Evolutionary conservation across 2,888 invertebrate genomes (phyloP), one percentile per base, ranked within the genome.

Genomic region (Limulus polyphemus): DNA sequence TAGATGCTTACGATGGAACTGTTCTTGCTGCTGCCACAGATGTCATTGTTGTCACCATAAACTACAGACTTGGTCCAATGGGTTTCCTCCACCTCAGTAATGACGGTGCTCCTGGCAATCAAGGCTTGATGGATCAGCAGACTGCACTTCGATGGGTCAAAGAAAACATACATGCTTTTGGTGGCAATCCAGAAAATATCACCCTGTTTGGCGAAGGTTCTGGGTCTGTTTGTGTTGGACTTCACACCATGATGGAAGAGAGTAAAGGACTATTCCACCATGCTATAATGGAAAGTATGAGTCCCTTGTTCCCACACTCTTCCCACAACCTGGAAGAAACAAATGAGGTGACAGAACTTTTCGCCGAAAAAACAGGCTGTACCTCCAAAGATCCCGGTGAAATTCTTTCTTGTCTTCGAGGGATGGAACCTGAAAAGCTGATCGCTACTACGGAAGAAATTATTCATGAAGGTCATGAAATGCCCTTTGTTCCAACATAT

Each of bases 41-140:
- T 54, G 54, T 54, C 14, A 54, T 54, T 17, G 54, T 54, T 3
- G 54, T 54, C 13, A 54, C 54, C 1, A 54, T 16, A 10, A 54
- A 54, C 14, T 54, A 54, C 14, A 16, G 54, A 54, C 17, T 54
- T 11, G 54, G 54, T n/a, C 11, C 54, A 11, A 17, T 54, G 14
- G 54, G 54, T 17, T 54, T 54, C 14, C 5, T 54, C 3, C 32
- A 16, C 32, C 14, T 54, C 3, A 32, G n/a, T n/a, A 9, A n/a
- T n/a, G 11, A 0, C 12, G 54, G n/a, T 11, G 14, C 32, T 54
- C 11, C 13, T 11, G 54, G 54, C 54, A 54, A 54, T n/a, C 17
- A 16, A 17, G 54, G 54, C 12, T 54, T 54, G 54, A 11, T 54
- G 11, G 54, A 54, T n/a, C 54, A 54, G 54, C 54, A 54, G 14